Base-by-base conservation (phyloP, 2,113 vertebrate species). In the Tragelaphus imberbis region DNA sequence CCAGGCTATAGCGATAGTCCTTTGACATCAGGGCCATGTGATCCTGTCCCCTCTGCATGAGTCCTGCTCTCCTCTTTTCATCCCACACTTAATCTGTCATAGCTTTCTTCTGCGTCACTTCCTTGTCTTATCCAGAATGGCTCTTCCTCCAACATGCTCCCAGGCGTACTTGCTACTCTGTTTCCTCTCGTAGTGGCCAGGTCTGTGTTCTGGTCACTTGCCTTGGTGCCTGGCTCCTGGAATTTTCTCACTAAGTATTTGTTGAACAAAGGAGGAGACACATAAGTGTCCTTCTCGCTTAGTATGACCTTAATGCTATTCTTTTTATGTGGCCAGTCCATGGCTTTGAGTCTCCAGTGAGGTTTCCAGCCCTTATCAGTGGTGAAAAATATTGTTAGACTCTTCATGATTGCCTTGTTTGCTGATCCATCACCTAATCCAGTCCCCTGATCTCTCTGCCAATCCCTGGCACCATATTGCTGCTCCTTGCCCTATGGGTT, bases 21-120 rank as follows among this genome's bases (percentile, higher is more conserved):
- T 30, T 23, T 21, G 8, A 13, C 15, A 7, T 56, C 25, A 81
- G 68, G 51, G 40, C 16, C 16, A 0, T 1, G 30, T 0, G 7
- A 21, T 4, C 65, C 51, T 28, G 16, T 40, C 55, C 44, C 44
- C 33, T 13, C 5, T 40, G 9, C 61, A 3, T 21, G 51, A 44
- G 63, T 21, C 82, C 33, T 4, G 36, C 14, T 21, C 40, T 33
- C 25, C 44, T 33, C 27, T 36, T 19, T 36, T 21, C 15, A 7
- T 15, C 59, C 33, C 44, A 27, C 40, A 17, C 21, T 40, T 75
- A 27, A 40, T 4, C 27, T 7, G 27, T 12, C 7, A 21, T 16
- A 17, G 23, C 47, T 23, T 40, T 16, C 36, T 30, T 16, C 47
- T 36, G 40, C 0, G 2, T 16, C 25, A 14, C 77, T 63, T 63